phyloP scores from a whole-genome alignment of 2,888 invertebrate species.

The Athalia rosae region DNA sequence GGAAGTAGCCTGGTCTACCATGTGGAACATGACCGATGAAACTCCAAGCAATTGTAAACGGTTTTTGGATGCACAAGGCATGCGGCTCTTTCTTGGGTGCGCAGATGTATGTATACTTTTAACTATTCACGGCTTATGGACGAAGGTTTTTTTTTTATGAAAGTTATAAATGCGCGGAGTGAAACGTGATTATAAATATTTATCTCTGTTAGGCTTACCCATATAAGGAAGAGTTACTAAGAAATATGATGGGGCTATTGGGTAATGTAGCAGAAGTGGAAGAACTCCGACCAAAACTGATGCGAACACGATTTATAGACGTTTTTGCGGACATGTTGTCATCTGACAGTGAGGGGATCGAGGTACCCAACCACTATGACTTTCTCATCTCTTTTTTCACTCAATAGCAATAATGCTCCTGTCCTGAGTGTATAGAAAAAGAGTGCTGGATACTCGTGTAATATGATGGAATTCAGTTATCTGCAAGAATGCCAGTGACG shows the following conservation, averaged over 20 bases:
- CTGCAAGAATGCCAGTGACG: constrained; percentile 29
- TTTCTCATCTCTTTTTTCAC: constrained; percentile 32
- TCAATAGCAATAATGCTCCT: constrained; percentile 27
- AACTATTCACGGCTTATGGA: constrained; percentile 41
- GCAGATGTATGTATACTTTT: constrained; percentile 79
- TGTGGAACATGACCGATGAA: constrained; percentile 99
- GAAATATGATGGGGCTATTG: constrained; percentile 98
- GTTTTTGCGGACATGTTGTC: constrained; percentile 92
- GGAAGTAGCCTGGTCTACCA: constrained; percentile 99
- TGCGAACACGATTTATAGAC: constrained; percentile 88
- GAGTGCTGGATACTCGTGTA: constrained; percentile 39
- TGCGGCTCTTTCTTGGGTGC: constrained; percentile 93
- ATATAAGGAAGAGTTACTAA: constrained; percentile 89
- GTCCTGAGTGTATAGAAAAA: constrained; percentile 19
- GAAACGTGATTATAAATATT: background rate
- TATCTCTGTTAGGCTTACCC: constrained; percentile 84
- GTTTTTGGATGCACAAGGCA: constrained; percentile 91
- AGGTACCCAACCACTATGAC: constrained; percentile 77
- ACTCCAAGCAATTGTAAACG: constrained; percentile 94
- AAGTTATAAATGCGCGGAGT: too few relatives aligned
- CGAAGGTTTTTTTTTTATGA: too few relatives aligned
- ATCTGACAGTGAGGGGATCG: constrained; percentile 93
- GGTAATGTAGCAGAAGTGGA: constrained; percentile 98
- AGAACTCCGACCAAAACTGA: constrained; percentile 85
- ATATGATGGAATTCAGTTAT: constrained; percentile 19